Evolutionary conservation across 2,888 invertebrate genomes (phyloP), one percentile per base, ranked within the genome.

Genomic region (Drosophila phalerata): DNA sequence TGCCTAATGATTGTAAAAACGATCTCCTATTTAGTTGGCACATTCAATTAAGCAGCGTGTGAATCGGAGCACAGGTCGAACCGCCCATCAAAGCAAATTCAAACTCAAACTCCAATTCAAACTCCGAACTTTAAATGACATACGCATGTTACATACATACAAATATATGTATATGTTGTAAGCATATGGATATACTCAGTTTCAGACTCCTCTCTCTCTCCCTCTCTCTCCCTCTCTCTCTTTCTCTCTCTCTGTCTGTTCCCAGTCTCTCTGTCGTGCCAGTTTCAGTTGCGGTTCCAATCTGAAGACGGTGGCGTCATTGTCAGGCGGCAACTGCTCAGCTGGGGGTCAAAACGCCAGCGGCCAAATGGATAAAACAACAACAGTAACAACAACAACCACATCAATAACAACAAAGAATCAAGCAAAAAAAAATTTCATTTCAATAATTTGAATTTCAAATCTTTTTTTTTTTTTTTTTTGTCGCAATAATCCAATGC

Each of bases 11-110:
- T 87, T 79, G 68, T 48, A 45, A 79, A 85, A 85, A 73, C 70
- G 52, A 73, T 75, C 66, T 70, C 30, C 63, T 30, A 51, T 51
- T 49, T 51, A 69, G 60, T 68, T 73, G 62, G 69, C 55, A 65
- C 67, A 81, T 84, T 83, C 85, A 85, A 84, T 84, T 88, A 80
- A 70, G 52, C 69, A 69, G 83, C 88, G 88, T 88, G 83, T 84
- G 83, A 84, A 88, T 82, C 67, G 64, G 77, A 85, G 73, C 77
- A 64, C 47, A 69, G 67, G 34, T 19, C 43, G 55, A 62, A 49
- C 65, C 71, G 80, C 84, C 87, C 81, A 19, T 11, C 3, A 19
- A 49, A 34, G 9, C 34, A 19, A 19, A 34, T 49, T 34, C 19
- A n/a, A 22, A 22, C 43, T 8, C 13, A n/a, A 22, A 22, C 43